Conservation (phyloP, 2,113 vertebrate genomes). For the Hylia prasina region DNA sequence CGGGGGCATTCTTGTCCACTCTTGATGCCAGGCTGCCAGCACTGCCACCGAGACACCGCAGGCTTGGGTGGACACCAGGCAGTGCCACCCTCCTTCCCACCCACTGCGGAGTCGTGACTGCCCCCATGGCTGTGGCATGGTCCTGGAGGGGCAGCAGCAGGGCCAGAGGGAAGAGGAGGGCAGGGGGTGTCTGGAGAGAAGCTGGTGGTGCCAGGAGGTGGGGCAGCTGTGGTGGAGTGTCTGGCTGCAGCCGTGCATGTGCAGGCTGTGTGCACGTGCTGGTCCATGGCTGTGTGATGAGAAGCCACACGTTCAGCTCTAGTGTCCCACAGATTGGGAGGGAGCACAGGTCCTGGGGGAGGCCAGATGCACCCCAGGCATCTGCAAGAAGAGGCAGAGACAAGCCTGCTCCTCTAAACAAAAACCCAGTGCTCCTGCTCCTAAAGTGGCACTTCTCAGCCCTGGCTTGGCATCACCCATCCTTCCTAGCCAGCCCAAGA, state of each 20-base stretch:
- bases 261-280: fast-evolving
- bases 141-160: background rate
- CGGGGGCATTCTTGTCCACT: fast-evolving
- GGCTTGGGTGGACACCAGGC: too few species aligned
- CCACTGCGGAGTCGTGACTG: fast-evolving
- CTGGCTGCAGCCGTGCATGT: background rate
- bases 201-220: fast-evolving
- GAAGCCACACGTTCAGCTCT: background rate
- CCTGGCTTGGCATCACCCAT: background rate
- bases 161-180: too few species aligned
- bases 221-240: background rate
- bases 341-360: background rate
- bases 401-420: background rate
- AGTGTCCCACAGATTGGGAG: fast-evolving
- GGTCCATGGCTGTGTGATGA: background rate
- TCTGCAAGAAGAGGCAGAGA: background rate
- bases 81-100: background rate
- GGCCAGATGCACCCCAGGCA: background rate
- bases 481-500: background rate
- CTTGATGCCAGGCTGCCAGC: background rate
- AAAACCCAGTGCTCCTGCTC: background rate
- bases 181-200: background rate
- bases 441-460: background rate
- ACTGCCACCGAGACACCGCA: fast-evolving
- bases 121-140: background rate